These are phyloP conservation scores for Diaprepes abbreviatus DNA, from an alignment of 2,888 invertebrate species.

Conservation along the genomic window DNA sequence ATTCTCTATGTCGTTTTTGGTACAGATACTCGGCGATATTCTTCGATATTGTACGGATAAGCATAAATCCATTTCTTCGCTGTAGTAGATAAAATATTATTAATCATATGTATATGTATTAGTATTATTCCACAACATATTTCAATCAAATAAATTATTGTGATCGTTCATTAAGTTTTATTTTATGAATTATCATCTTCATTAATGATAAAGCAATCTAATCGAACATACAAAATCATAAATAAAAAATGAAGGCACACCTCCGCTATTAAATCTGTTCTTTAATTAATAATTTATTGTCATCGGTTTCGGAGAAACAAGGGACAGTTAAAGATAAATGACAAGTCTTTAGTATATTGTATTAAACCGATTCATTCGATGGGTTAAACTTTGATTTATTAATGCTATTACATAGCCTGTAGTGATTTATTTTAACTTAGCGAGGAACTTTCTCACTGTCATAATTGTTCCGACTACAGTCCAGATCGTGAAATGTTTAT, in stretches of 20 bases:
- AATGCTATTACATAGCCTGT: slow-evolving; percentile 35
- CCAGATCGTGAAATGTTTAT: slow-evolving; percentile 30
- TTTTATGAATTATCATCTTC: slow-evolving; percentile 20
- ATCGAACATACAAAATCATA: slow-evolving; percentile 37
- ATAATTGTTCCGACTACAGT: slow-evolving; percentile 29
- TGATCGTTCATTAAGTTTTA: slow-evolving; percentile 20
- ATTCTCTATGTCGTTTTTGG: too few relatives aligned
- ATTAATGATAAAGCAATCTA: slow-evolving; percentile 28
- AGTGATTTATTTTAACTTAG: slow-evolving; percentile 42
- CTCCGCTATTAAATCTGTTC: slow-evolving; percentile 44
- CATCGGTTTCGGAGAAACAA: slow-evolving; percentile 41
- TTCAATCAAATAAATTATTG: slow-evolving; percentile 33
- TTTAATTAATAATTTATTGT: slow-evolving; percentile 49
- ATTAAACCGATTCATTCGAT: slow-evolving; percentile 49
- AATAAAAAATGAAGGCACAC: slow-evolving; percentile 35
- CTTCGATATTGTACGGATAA: too few relatives aligned
- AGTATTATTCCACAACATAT: too few relatives aligned
- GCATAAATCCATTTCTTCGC: too few relatives aligned
- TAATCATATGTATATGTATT: too few relatives aligned
- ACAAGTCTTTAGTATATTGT: slow-evolving; percentile 47
- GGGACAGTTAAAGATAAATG: slow-evolving; percentile 48
- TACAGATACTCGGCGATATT: too few relatives aligned
- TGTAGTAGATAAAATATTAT: too few relatives aligned
- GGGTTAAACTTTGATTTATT: slow-evolving; percentile 49
- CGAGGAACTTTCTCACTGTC: slow-evolving; percentile 45